These are phyloP conservation scores for Patiria pectinifera DNA, from an alignment of 53 echinoderm and acorn worm species.

Conservation along the genomic window DNA sequence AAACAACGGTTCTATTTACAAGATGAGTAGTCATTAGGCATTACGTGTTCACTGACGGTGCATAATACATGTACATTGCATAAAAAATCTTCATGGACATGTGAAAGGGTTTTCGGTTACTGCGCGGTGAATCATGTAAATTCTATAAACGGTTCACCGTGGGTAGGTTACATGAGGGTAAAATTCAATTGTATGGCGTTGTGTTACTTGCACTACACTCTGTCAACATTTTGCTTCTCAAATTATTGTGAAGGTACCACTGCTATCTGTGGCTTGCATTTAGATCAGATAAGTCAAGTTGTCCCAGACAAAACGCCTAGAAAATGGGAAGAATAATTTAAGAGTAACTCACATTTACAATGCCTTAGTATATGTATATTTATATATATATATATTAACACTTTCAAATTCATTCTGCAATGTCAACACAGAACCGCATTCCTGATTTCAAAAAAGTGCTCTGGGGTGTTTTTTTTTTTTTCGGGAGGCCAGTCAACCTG, in stretches of 20 bases:
- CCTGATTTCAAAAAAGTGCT: neutral
- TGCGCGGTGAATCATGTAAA: neutral
- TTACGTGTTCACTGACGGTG: too few relatives aligned
- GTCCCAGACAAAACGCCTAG: neutral
- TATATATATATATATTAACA: neutral
- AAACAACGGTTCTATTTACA: too few relatives aligned
- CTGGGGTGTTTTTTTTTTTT: neutral
- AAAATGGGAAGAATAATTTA: slow-evolving; percentile 12
- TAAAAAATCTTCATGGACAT: too few relatives aligned
- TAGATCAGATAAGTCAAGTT: neutral
- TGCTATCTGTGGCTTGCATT: slow-evolving; percentile 17
- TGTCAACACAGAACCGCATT: neutral
- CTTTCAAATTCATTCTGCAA: slow-evolving; percentile 6
- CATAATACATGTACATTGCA: too few relatives aligned
- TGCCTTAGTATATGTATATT: slow-evolving; percentile 2
- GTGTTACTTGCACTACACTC: too few relatives aligned
- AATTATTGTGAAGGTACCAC: neutral
- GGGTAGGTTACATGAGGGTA: too few relatives aligned
- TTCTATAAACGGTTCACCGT: too few relatives aligned
- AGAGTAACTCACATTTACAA: slow-evolving; percentile 18
- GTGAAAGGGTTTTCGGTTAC: too few relatives aligned
- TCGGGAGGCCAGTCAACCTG: neutral
- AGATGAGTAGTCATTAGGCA: too few relatives aligned
- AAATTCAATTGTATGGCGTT: too few relatives aligned
- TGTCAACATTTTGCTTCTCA: too few relatives aligned